Base-by-base conservation (phyloP, 2,888 invertebrate species). In the Hypsopygia costalis region DNA sequence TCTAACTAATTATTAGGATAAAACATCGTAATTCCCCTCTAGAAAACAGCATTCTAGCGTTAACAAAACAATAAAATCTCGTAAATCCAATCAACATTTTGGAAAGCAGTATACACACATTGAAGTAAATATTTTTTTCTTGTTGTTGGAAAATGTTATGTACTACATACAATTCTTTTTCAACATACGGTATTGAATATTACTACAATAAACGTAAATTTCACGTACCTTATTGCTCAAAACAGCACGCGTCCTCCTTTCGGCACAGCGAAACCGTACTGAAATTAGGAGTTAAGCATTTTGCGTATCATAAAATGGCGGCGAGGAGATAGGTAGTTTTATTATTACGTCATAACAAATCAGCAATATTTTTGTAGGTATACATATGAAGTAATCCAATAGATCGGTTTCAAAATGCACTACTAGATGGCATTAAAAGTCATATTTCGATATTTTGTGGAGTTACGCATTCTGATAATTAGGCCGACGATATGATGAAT, bases 141-240 rank as follows among this genome's bases (percentile, higher is more conserved):
- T 30, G 29, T 30, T 30, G 29, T 30, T 30, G 29, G 29, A 30
- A 30, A 30, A 30, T 30, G n/a, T n/a, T n/a, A n/a, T n/a, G n/a
- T 30, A 30, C 29, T 8, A 30, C 29, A 30, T 30, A 30, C 29
- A 11, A 30, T 30, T 30, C 5, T 11, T 30, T 30, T 30, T 30
- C 29, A 30, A n/a, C 9, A 30, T 30, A 30, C 10, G 29, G 29
- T 30, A 30, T 30, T 30, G 6, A 10, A 30, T 30, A 30, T 30
- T 30, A 30, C 9, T 30, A 30, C 29, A 30, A 30, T 30, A 30
- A 30, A 30, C 11, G 29, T 30, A 1, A 30, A 30, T 30, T 30
- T 30, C 29, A 30, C 10, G 10, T 30, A 30, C 9, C 29, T 30
- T 30, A 30, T 3, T 30, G 29, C 29, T 30, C 10, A 11, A 11